phyloP scores from a whole-genome alignment of 2,113 vertebrate species.

The Cavia porcellus region DNA sequence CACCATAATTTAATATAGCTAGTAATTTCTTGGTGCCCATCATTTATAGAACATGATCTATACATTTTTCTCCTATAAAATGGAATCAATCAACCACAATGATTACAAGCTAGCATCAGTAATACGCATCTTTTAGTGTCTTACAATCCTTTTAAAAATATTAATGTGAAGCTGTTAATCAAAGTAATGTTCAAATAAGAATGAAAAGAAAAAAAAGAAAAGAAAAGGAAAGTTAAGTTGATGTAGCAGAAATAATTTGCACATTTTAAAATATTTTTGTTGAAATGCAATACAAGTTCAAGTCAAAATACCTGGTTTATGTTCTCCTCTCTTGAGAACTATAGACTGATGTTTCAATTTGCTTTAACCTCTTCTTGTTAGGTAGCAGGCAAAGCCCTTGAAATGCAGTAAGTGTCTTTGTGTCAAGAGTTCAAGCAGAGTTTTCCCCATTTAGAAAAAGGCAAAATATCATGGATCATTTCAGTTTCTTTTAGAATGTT shows the following conservation, averaged over 20 bases:
- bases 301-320: constrained; percentile 57
- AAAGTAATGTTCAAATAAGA: background rate
- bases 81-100: background rate
- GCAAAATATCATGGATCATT: constrained; percentile 60
- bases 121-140: constrained; percentile 53
- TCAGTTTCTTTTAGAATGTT: constrained; percentile 24
- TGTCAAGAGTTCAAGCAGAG: constrained; percentile 78
- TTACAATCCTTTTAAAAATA: constrained; percentile 59
- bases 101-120: constrained; percentile 58
- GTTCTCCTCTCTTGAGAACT: constrained; percentile 58
- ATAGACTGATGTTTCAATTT: constrained; percentile 10
- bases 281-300: constrained; percentile 65
- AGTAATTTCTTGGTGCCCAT: constrained; percentile 9
- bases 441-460: constrained; percentile 71
- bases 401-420: constrained; percentile 68
- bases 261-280: constrained; percentile 56
- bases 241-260: constrained; percentile 48
- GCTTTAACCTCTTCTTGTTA: background rate
- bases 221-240: constrained; percentile 44
- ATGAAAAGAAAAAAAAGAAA: background rate
- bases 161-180: constrained; percentile 23
- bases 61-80: constrained; percentile 55
- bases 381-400: background rate
- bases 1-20: background rate
- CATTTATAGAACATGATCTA: constrained; percentile 54